Evolutionary conservation across 2,797 vertebrate genomes (phyloP).

Genomic region (Pseudomugil tenellus): DNA sequence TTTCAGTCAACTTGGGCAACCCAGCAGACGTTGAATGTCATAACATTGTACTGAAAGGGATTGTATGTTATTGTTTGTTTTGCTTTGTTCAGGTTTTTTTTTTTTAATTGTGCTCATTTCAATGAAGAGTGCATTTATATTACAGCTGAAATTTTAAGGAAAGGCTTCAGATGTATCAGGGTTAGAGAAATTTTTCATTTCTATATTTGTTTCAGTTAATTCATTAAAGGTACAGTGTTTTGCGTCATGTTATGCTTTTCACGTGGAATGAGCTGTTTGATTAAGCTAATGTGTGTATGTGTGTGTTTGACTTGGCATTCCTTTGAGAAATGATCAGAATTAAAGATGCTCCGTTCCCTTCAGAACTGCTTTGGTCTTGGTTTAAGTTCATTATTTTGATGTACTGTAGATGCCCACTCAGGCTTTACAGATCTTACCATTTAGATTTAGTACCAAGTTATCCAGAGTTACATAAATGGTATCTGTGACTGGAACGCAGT

Average conservation of each 20-base stretch:
- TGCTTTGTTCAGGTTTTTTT: conserved; percentile 60
- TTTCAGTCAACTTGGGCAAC: conserved; percentile 73
- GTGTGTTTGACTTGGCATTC: conserved; percentile 70
- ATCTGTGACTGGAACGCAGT: background rate
- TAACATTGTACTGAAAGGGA: conserved; percentile 84
- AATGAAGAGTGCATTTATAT: conserved; percentile 67
- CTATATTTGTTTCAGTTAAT: conserved; percentile 65
- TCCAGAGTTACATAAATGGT: background rate
- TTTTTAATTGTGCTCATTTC: conserved; percentile 24
- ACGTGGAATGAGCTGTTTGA: conserved; percentile 72
- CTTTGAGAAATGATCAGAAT: conserved; percentile 67
- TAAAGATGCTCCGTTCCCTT: conserved; percentile 60
- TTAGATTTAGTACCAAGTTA: conserved; percentile 1
- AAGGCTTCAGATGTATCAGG: conserved; percentile 54
- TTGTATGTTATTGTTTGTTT: conserved; percentile 60
- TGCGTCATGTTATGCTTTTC: conserved; percentile 70
- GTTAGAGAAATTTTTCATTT: conserved; percentile 47
- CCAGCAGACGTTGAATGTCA: conserved; percentile 84
- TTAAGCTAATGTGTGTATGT: conserved; percentile 61
- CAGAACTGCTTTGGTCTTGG: conserved; percentile 23
- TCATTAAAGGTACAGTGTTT: conserved; percentile 81
- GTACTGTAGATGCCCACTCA: background rate
- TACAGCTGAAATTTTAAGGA: conserved; percentile 67
- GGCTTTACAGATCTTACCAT: background rate
- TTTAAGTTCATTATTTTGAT: conserved; percentile 38